Conservation (phyloP, 1,140 invertebrate genomes). For the Papilio xuthus region DNA sequence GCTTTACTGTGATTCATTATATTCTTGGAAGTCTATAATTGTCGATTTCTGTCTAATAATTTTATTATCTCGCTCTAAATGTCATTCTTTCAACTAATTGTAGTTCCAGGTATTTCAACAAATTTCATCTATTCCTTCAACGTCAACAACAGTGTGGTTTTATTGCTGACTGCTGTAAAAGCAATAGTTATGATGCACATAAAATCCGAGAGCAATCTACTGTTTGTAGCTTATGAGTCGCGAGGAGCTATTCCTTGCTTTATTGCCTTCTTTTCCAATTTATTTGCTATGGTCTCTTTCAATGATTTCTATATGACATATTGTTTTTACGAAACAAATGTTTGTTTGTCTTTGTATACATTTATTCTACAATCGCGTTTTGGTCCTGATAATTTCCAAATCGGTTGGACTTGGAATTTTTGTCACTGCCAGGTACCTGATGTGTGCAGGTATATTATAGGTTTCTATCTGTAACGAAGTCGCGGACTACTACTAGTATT, state of each 20-base stretch:
- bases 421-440: too few relatives aligned
- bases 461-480: too few relatives aligned
- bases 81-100: background rate
- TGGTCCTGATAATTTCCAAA: too few relatives aligned
- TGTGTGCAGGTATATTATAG: too few relatives aligned
- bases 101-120: conserved; percentile 1
- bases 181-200: conserved; percentile 29
- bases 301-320: background rate
- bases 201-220: conserved; percentile 30
- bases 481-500: too few relatives aligned
- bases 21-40: too few relatives aligned
- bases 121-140: background rate
- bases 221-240: conserved; percentile 8
- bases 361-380: too few relatives aligned
- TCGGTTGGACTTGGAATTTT: too few relatives aligned
- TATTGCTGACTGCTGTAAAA: conserved; percentile 21
- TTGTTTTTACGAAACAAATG: background rate
- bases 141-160: conserved; percentile 10
- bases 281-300: conserved; percentile 18
- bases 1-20: too few relatives aligned
- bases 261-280: conserved; percentile 12
- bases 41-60: background rate
- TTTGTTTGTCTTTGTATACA: too few relatives aligned
- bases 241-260: background rate
- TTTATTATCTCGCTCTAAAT: background rate